Conservation (phyloP, 2,797 vertebrate species). For the Sphenopsis melanotis region DNA sequence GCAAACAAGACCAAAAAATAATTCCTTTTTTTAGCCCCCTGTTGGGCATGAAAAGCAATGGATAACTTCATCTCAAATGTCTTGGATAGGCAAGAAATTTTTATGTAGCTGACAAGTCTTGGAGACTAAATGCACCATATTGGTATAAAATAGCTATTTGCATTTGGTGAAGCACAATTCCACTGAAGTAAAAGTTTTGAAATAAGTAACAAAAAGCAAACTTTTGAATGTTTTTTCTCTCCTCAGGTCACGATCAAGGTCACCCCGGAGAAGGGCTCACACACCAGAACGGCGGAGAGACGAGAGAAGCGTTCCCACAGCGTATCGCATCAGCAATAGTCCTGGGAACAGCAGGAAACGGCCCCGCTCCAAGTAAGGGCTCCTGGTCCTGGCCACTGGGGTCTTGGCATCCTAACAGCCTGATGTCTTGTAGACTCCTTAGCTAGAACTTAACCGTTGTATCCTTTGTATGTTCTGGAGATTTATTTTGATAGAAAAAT, state of each 20-base stretch:
- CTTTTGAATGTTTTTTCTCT: neutral
- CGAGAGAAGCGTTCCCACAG: constrained; percentile 77
- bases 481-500: neutral
- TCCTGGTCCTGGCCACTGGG: no score
- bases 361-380: constrained; percentile 84
- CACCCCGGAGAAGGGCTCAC: constrained; percentile 81
- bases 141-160: neutral
- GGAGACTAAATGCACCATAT: neutral
- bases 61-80: neutral
- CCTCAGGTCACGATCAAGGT: constrained; percentile 82
- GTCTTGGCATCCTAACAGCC: neutral
- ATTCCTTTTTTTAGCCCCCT: neutral
- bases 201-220: neutral
- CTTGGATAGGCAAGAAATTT: neutral
- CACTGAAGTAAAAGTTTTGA: neutral
- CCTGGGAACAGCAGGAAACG: constrained; percentile 81
- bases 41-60: neutral
- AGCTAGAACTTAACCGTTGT: neutral
- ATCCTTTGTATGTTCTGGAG: neutral
- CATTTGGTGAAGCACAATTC: neutral
- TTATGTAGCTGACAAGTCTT: neutral
- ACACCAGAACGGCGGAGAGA: constrained; percentile 84
- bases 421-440: neutral
- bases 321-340: constrained; percentile 84
- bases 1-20: neutral